Conservation (phyloP, 2,113 vertebrate species). For the Aptenodytes forsteri region DNA sequence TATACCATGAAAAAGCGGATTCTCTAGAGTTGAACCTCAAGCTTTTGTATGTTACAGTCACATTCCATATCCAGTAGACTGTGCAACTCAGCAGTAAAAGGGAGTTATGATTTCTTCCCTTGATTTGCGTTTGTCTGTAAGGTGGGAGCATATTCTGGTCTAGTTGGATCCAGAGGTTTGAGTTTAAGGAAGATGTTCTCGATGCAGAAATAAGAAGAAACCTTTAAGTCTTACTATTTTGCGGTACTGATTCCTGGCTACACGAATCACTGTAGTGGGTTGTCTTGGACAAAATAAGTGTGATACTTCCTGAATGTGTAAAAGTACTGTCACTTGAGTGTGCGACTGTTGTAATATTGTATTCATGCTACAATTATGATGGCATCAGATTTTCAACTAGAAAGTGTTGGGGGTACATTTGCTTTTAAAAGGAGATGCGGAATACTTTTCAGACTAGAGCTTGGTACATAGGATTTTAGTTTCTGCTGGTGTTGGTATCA, state of each 20-base stretch:
- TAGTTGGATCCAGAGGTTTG: background rate
- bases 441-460: background rate
- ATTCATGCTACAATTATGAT: background rate
- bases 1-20: background rate
- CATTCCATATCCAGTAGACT: background rate
- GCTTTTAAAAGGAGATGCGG: background rate
- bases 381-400: background rate
- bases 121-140: background rate
- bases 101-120: background rate
- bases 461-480: background rate
- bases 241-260: background rate
- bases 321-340: background rate
- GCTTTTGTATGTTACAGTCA: background rate
- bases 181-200: background rate
- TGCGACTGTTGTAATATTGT: background rate
- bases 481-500: background rate
- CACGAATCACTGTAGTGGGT: background rate
- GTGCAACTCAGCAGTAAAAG: background rate
- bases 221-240: background rate
- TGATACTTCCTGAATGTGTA: background rate
- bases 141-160: background rate
- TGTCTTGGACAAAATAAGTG: background rate
- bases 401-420: background rate
- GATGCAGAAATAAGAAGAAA: background rate
- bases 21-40: background rate